Evolutionary conservation across 2,797 vertebrate species (phyloP).

Genomic region (Coendou prehensilis): DNA sequence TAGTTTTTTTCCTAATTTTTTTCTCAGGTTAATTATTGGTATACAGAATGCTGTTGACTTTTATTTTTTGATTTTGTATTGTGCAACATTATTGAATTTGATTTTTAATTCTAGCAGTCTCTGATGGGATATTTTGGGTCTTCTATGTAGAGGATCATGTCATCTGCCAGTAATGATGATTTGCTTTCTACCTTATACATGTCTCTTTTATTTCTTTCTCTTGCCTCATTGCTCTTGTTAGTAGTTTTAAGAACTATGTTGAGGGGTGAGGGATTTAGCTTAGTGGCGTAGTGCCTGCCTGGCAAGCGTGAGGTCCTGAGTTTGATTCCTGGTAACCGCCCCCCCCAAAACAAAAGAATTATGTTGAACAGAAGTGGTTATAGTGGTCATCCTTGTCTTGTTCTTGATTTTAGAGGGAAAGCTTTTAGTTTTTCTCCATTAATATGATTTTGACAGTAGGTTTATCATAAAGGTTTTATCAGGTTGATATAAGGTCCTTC

Average conservation of each 20-base stretch:
- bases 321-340: too few relatives aligned
- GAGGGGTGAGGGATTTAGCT: too few relatives aligned
- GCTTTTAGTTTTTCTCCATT: too few relatives aligned
- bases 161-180: neutral
- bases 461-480: too few relatives aligned
- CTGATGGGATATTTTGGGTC: neutral
- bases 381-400: too few relatives aligned
- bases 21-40: neutral
- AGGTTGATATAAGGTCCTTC: too few relatives aligned
- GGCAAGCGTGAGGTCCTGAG: too few relatives aligned
- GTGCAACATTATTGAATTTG: neutral
- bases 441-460: too few relatives aligned
- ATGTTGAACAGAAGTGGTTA: neutral
- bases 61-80: neutral
- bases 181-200: neutral
- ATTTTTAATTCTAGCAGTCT: neutral
- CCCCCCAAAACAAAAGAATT: neutral
- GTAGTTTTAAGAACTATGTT: neutral
- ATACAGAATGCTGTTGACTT: neutral
- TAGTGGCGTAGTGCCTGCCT: too few relatives aligned
- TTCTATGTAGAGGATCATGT: neutral
- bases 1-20: neutral
- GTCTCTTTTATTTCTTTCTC: neutral
- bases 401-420: too few relatives aligned
- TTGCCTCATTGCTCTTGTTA: neutral